phyloP scores from a whole-genome alignment of 2,797 vertebrate species.

The Lepilemur ruficaudatus region DNA sequence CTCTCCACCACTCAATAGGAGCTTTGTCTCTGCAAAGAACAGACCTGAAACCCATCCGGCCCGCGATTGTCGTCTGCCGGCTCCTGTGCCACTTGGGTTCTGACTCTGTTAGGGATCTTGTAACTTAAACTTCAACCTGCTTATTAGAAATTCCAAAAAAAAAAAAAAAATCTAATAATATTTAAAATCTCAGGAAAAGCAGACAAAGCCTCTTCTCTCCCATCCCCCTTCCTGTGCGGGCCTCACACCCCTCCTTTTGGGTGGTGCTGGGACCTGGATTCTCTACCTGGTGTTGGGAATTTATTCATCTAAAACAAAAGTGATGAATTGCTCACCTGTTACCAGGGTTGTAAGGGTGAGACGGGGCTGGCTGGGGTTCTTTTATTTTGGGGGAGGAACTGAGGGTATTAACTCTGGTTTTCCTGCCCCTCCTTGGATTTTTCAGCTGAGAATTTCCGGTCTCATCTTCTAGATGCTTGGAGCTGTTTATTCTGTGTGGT shows the following conservation, averaged over 20 bases:
- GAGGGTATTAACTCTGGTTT: neutral
- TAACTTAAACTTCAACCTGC: constrained; percentile 88
- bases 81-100: constrained; percentile 84
- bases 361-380: neutral
- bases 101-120: constrained; percentile 85
- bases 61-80: constrained; percentile 89
- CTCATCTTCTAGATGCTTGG: neutral
- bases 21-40: constrained; percentile 90
- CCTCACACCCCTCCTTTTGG: neutral
- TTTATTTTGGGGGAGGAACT: neutral
- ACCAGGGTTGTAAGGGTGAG: neutral
- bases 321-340: neutral
- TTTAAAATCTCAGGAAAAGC: constrained; percentile 54
- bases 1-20: constrained; percentile 83
- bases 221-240: neutral
- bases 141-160: constrained; percentile 88
- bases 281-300: neutral
- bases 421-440: neutral
- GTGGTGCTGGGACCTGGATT: neutral
- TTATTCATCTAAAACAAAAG: neutral
- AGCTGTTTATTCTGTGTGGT: neutral
- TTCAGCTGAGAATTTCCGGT: neutral
- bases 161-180: constrained; percentile 83
- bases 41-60: constrained; percentile 89
- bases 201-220: constrained; percentile 51